phyloP scores from a whole-genome alignment of 2,113 vertebrate genomes.

The Dunckerocampus dactyliophorus region DNA sequence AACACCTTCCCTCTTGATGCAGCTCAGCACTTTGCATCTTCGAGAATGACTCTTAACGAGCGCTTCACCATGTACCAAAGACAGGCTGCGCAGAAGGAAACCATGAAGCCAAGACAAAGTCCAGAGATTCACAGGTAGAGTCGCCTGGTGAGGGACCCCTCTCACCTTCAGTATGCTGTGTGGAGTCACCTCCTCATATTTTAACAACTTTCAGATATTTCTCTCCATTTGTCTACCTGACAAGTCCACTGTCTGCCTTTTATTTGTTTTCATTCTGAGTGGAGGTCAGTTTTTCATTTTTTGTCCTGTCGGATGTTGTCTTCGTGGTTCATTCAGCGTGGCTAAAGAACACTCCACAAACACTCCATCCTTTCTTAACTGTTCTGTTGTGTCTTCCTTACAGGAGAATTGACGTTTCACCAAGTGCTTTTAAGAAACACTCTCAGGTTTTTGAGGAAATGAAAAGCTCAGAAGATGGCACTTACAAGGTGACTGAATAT shows the following conservation, averaged over 20 bases:
- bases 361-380: not conserved
- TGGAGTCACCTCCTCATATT: slow-evolving; percentile 60
- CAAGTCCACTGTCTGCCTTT: slow-evolving; percentile 44
- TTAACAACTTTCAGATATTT: slow-evolving; percentile 64
- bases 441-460: slow-evolving; percentile 91
- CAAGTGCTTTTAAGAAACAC: slow-evolving; percentile 99
- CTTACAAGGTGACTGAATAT: slow-evolving; percentile 96
- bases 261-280: slow-evolving; percentile 47
- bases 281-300: slow-evolving; percentile 46
- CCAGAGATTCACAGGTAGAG: slow-evolving; percentile 98
- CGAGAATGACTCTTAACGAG: slow-evolving; percentile 90
- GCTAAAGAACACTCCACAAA: not conserved
- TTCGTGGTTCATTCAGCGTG: not conserved
- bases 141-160: slow-evolving; percentile 50
- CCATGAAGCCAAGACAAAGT: slow-evolving; percentile 91
- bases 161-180: slow-evolving; percentile 59
- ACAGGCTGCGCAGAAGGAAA: slow-evolving; percentile 89
- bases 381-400: slow-evolving; percentile 23
- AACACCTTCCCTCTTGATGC: slow-evolving; percentile 25
- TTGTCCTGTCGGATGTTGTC: slow-evolving; percentile 23
- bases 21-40: slow-evolving; percentile 94
- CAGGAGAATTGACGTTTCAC: slow-evolving; percentile 99
- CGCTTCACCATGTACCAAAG: slow-evolving; percentile 96
- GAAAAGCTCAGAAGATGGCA: slow-evolving; percentile 90
- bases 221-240: slow-evolving; percentile 47